Evolutionary conservation across 2,888 invertebrate genomes (phyloP), one percentile per base, ranked within the genome.

Genomic region (Isoperla grammatica): DNA sequence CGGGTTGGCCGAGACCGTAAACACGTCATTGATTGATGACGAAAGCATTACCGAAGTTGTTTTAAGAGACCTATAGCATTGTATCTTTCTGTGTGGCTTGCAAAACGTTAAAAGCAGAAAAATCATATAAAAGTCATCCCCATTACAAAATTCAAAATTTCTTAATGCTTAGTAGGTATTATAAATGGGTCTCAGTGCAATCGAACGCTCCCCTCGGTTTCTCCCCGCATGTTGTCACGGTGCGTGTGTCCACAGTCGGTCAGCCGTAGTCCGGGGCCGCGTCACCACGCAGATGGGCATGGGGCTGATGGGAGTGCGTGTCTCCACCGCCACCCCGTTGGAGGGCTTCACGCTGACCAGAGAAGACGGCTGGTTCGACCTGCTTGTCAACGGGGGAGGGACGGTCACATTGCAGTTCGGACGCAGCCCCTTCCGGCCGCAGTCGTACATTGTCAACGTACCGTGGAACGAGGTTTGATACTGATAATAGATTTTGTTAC

Each of bases 331-430:
- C 59, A 91, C 91, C 3, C 89, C 95, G n/a, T 80, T 93, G 50
- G 96, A 95, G 79, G 98, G 98, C 12, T 96, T 95, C 76, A 98
- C 98, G 0, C 76, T 95, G 61, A 94, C 95, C 2, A 80, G 93
- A 61, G 91, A 92, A 66, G 93, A 93, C 69, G 94, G 94, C 54
- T 93, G 92, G 92, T 99, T 99, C 78, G 99, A 99, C 77, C 82
- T 99, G 55, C 82, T 99, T 71, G 97, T 99, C 13, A 99, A 99
- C 75, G 99, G 99, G n/a, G 99, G 98, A 1, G 96, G 96, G 0
- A 94, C 95, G 1, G 93, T 99, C 2, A 95, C 92, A 0, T 77
- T 99, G 55, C 92, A 95, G 73, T 97, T 99, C 72, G 95, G 96
- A 60, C 81, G 94, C 61, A 87, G 91, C 43, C 94, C 94, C 1